A percentile compares a stretch with the other conserved stretches of the same genome.
Conservation (phyloP, 2,113 vertebrate genomes). For the Capra hircus region DNA sequence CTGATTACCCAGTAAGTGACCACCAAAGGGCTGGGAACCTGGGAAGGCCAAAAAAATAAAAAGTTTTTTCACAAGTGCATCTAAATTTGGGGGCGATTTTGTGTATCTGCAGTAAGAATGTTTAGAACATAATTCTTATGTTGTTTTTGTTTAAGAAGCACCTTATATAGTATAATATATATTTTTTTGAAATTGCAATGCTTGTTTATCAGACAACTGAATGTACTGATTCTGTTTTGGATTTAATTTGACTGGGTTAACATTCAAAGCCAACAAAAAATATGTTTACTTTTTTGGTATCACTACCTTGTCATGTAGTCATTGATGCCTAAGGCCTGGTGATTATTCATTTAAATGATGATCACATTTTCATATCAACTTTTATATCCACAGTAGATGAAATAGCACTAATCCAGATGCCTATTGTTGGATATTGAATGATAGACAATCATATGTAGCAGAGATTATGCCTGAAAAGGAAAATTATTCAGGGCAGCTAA, state of each 20-base stretch:
- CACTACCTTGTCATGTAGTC: slow-evolving; percentile 69
- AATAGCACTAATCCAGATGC: slow-evolving; percentile 78
- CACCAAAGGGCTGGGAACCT: slow-evolving; percentile 26
- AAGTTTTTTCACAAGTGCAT: slow-evolving; percentile 26
- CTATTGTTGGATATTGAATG: slow-evolving; percentile 78
- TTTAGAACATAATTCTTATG: slow-evolving; percentile 58
- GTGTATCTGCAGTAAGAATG: slow-evolving; percentile 58
- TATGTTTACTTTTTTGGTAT: slow-evolving; percentile 58
- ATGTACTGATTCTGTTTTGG: slow-evolving; percentile 78
- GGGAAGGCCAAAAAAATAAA: background rate
- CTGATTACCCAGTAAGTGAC: background rate
- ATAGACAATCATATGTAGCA: slow-evolving; percentile 75
- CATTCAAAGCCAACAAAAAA: slow-evolving; percentile 52
- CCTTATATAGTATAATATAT: slow-evolving; percentile 80
- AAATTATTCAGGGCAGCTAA: slow-evolving; percentile 85
- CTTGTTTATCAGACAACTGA: slow-evolving; percentile 81
- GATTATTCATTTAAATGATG: slow-evolving; percentile 78
- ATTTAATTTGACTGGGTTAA: slow-evolving; percentile 71
- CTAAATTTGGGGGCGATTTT: slow-evolving; percentile 62
- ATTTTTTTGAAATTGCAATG: slow-evolving; percentile 70
- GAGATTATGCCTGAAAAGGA: slow-evolving; percentile 66
- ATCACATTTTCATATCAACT: slow-evolving; percentile 80
- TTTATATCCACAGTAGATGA: slow-evolving; percentile 82
- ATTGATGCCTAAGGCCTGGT: slow-evolving; percentile 77
- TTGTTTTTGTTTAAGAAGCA: slow-evolving; percentile 77